phyloP scores from a whole-genome alignment of 2,113 vertebrate species.

The Puma concolor region DNA sequence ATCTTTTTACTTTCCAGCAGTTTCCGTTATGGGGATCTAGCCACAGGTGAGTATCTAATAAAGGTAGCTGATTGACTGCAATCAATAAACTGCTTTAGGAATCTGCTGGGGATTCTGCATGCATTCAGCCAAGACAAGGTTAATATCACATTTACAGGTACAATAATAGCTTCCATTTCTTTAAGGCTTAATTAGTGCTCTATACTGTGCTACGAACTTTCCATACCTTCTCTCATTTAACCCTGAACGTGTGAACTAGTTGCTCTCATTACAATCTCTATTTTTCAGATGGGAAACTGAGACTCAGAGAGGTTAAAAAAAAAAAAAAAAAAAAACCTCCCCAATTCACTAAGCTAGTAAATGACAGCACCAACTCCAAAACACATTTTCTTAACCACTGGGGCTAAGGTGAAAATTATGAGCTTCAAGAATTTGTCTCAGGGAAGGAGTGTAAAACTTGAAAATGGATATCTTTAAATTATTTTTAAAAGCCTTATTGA shows the following conservation, averaged over 20 bases:
- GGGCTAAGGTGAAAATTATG: neutral
- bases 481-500: neutral
- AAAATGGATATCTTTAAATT: neutral
- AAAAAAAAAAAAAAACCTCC: neutral
- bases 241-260: neutral
- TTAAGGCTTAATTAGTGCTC: neutral
- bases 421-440: neutral
- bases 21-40: neutral
- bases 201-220: neutral
- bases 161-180: neutral
- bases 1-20: neutral
- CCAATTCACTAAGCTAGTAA: neutral
- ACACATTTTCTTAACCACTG: neutral
- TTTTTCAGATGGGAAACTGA: conserved; percentile 35
- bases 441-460: neutral
- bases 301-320: neutral
- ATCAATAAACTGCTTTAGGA: conserved; percentile 22
- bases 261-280: neutral
- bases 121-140: conserved; percentile 14
- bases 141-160: neutral
- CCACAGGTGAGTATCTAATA: conserved; percentile 16
- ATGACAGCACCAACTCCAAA: neutral
- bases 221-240: conserved; percentile 1
- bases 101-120: neutral
- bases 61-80: neutral